Percentiles rank a stretch among this genome's conserved stretches.
phyloP scores from a whole-genome alignment of 2,888 invertebrate genomes.

The Tricholauxania praeusta region DNA sequence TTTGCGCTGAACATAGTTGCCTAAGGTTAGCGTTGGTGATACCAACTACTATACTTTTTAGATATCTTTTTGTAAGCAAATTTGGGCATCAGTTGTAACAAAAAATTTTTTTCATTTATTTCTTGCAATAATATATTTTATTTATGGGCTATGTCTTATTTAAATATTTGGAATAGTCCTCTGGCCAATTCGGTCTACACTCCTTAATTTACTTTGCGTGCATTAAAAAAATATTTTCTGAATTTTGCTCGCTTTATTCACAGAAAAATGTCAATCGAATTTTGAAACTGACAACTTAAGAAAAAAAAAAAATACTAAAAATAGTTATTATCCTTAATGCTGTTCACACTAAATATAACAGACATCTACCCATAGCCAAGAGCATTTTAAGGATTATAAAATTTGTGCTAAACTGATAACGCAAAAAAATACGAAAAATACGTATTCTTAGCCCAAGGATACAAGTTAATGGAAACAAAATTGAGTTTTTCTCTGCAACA shows the following conservation, averaged over 20 bases:
- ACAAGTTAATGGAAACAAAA: slow-evolving; percentile 25
- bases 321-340: not conserved
- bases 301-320: not conserved
- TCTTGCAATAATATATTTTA: too few relatives aligned
- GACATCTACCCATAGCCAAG: slow-evolving; percentile 6
- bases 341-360: slow-evolving; percentile 20
- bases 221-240: too few relatives aligned
- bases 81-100: too few relatives aligned
- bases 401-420: slow-evolving; percentile 29
- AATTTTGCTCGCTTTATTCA: not conserved
- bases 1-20: too few relatives aligned
- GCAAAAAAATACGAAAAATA: not conserved
- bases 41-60: too few relatives aligned
- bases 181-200: too few relatives aligned
- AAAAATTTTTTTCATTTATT: too few relatives aligned
- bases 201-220: too few relatives aligned
- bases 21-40: too few relatives aligned
- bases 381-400: not conserved
- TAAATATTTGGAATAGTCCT: too few relatives aligned
- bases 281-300: not conserved
- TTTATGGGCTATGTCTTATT: too few relatives aligned
- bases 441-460: slow-evolving; percentile 22
- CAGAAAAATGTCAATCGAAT: not conserved
- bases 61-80: too few relatives aligned
- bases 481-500: slow-evolving; percentile 10